A percentile compares a stretch with the other conserved stretches of the same genome.
phyloP scores from a whole-genome alignment of 2,113 vertebrate genomes.

The Scopus umbretta region DNA sequence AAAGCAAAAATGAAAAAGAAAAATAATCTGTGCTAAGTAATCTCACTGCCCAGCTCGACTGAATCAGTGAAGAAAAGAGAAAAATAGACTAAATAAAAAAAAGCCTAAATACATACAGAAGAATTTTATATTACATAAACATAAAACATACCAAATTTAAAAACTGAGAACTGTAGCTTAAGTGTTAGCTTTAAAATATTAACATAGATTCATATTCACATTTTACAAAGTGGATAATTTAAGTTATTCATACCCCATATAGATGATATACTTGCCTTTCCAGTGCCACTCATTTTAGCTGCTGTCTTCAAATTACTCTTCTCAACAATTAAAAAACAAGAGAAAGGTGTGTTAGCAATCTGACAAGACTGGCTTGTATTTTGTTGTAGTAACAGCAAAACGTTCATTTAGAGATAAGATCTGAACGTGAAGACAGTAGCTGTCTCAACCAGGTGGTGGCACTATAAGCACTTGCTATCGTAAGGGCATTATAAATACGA shows the following conservation, averaged over 20 bases:
- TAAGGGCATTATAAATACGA: neutral
- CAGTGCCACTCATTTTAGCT: neutral
- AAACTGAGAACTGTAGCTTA: neutral
- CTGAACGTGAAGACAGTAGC: neutral
- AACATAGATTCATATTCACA: neutral
- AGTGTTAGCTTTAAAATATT: neutral
- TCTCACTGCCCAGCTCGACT: neutral
- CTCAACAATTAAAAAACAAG: neutral
- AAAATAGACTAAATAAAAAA: neutral
- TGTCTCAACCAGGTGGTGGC: conserved; percentile 68
- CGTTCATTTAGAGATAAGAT: neutral
- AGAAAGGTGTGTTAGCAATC: neutral
- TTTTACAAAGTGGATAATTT: neutral
- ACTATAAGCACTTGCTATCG: conserved; percentile 62
- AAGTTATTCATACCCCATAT: neutral
- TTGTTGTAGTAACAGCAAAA: neutral
- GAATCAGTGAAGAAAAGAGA: neutral
- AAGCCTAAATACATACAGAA: neutral
- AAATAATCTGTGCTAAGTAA: neutral
- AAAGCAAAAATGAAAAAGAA: neutral
- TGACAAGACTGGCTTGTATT: neutral
- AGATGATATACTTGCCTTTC: neutral
- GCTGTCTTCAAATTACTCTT: neutral
- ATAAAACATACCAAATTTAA: neutral
- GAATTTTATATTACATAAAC: neutral